Base-by-base conservation (phyloP, 1,140 invertebrate genomes). In the Habropoda laboriosa region DNA sequence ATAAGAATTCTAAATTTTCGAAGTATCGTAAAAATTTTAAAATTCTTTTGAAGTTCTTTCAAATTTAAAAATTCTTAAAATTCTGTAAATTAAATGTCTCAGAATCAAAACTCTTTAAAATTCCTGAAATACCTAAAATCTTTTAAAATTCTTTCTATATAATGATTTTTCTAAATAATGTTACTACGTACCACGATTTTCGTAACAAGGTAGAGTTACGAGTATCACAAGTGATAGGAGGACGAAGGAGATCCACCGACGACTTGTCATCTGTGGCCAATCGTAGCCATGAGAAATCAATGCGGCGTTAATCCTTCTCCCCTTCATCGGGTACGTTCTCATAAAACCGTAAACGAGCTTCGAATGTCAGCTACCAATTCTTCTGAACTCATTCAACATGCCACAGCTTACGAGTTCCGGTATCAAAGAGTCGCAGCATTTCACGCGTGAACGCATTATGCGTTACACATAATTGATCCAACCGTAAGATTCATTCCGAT, bases 321-420 rank as follows among this genome's bases (percentile, higher is more conserved):
- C 57, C 51, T 18, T 70, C 84, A 86, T 86, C 38, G 83, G 55
- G 53, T 30, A 74, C 63, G 68, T 78, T 71, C 57, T 53, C 49
- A 51, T 18, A 45, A 55, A 67, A 35, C 32, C 60, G 35, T 27
- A 42, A 67, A 55, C 21, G 16, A 55, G 16, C 24, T 38, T 64
- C 38, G 13, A 76, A 32, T 38, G 57, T 86, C 83, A 86, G 55
- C 82, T 85, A 30, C 67, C 68, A 63, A 53, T 72, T 13, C 10
- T 64, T 58, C 35, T 38, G 3, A 68, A 57, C 2, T 74, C 38
- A 51, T 75, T 32, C 64, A 53, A 42, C 57, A 71, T 78, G 10
- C 21, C 18, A 55, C 8, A 16, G 45, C 24, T 21, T 16, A 0
- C 30, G 7, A 40, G 16, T 27, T n/a, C n/a, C 13, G 6, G 5